Conservation (phyloP, 23 tunicate genomes). For the Phallusia fumigata region DNA sequence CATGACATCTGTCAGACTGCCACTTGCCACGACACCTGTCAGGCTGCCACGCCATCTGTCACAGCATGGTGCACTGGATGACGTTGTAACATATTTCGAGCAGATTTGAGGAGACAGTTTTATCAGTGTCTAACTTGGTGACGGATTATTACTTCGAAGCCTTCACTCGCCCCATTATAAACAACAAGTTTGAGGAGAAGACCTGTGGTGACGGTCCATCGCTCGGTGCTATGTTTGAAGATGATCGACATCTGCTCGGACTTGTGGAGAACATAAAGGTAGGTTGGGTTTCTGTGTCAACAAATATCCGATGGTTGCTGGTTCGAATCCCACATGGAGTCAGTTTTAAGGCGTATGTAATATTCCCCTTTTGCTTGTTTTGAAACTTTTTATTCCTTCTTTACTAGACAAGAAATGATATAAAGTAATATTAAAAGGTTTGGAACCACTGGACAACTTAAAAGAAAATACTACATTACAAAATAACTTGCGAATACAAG, state of each 20-base stretch:
- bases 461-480: too few species aligned
- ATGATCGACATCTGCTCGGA: slow-evolving; percentile 77
- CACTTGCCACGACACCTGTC: neutral
- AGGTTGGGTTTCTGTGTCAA: neutral
- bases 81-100: neutral
- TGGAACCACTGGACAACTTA: too few species aligned
- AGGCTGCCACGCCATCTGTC: too few species aligned
- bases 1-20: neutral
- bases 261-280: slow-evolving; percentile 71
- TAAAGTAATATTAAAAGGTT: too few species aligned
- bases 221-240: slow-evolving; percentile 88
- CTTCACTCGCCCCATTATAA: slow-evolving; percentile 94
- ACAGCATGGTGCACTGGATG: too few species aligned
- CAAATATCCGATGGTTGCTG: too few species aligned
- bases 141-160: slow-evolving; percentile 90
- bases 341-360: too few species aligned
- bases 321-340: too few species aligned
- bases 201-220: slow-evolving; percentile 98
- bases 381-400: too few species aligned
- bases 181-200: slow-evolving; percentile 95
- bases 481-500: too few species aligned
- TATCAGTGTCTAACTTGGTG: slow-evolving; percentile 86
- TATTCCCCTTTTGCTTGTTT: too few species aligned
- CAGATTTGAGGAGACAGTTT: slow-evolving; percentile 92
- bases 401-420: too few species aligned